A percentile compares a stretch with the other conserved stretches of the same genome.
These are phyloP conservation scores for Diploptera punctata DNA, from an alignment of 2,888 invertebrate species.

Conservation along the genomic window DNA sequence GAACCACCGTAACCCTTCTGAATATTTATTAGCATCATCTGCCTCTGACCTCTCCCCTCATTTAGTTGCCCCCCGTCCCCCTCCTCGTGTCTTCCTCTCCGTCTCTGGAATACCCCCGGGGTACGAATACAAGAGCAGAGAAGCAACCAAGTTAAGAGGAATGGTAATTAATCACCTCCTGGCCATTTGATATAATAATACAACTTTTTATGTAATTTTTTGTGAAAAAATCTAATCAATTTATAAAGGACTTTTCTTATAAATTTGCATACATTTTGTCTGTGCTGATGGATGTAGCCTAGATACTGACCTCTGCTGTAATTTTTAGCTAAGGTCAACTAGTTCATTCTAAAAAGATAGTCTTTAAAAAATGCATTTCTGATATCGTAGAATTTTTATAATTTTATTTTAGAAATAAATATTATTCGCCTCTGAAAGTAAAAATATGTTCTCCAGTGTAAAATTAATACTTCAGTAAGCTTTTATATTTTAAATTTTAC, in stretches of 20 bases:
- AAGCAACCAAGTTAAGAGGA: slow-evolving; percentile 34
- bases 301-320: no score
- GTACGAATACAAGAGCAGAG: slow-evolving; percentile 28
- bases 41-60: slow-evolving; percentile 28
- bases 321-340: no score
- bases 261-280: no score
- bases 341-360: no score
- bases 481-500: no score
- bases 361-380: no score
- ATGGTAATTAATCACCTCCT: slow-evolving; percentile 32
- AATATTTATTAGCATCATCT: slow-evolving; percentile 37
- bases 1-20: slow-evolving; percentile 33
- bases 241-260: background rate
- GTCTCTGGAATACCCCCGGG: slow-evolving; percentile 21
- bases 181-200: slow-evolving; percentile 22
- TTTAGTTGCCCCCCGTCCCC: background rate
- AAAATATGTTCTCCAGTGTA: no score
- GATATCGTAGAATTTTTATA: no score
- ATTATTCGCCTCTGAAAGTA: no score
- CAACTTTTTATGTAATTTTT: slow-evolving; percentile 11
- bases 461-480: no score
- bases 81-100: background rate
- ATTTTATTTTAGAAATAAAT: no score
- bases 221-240: slow-evolving; percentile 16
- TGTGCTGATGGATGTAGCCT: no score